Percentiles rank a stretch among this genome's conserved stretches.
Conservation (phyloP, 2,888 invertebrate species). For the Tanaodytes sp. region DNA sequence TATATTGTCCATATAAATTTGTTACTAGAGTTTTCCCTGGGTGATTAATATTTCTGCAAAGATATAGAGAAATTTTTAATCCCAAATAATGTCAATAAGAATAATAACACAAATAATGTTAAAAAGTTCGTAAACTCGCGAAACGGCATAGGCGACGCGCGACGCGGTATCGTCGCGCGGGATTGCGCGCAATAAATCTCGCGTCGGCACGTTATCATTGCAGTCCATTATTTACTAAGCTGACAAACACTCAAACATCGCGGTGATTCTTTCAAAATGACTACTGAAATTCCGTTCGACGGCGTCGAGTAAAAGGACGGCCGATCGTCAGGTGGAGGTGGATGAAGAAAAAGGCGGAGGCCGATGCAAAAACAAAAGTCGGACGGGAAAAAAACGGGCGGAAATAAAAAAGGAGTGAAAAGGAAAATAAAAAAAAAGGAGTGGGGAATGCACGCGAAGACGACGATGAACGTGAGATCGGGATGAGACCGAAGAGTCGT, state of each 20-base stretch:
- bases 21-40: no score
- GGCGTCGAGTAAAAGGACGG: conserved; percentile 41
- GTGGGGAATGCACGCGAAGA: conserved; percentile 40
- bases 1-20: no score
- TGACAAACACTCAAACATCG: conserved; percentile 54
- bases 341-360: conserved; percentile 29
- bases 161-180: not conserved
- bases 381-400: conserved; percentile 8
- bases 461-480: conserved; percentile 48
- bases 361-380: conserved; percentile 44
- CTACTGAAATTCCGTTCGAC: conserved; percentile 52
- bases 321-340: conserved; percentile 13
- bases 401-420: no score
- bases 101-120: no score
- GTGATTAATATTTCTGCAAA: no score
- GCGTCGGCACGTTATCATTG: conserved; percentile 44
- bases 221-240: conserved; percentile 52
- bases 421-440: conserved; percentile 12
- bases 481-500: conserved; percentile 53
- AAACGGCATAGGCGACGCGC: no score
- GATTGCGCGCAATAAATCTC: conserved; percentile 47
- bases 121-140: no score
- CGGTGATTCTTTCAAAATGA: conserved; percentile 52
- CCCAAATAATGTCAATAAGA: no score
- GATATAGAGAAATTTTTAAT: no score